A percentile compares a stretch with the other conserved stretches of the same genome.
These are phyloP conservation scores for Chloebia gouldiae DNA, from an alignment of 2,113 vertebrate genomes.

Conservation along the genomic window DNA sequence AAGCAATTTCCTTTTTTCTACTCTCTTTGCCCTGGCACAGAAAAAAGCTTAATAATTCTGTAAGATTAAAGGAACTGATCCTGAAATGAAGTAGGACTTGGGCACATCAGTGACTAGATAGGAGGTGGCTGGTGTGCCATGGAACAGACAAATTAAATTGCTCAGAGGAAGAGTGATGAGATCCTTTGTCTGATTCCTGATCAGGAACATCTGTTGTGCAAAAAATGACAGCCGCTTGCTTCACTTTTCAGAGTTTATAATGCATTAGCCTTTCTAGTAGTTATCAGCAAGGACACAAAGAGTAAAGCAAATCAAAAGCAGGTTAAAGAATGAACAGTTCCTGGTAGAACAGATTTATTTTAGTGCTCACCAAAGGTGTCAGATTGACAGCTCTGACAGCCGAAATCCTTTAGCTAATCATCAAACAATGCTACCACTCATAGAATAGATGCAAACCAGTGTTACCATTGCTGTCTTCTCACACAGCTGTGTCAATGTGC, in stretches of 20 bases:
- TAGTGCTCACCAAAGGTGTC: slow-evolving; percentile 20
- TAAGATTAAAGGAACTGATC: slow-evolving; percentile 38
- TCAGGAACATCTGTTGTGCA: slow-evolving; percentile 55
- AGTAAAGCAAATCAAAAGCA: slow-evolving; percentile 35
- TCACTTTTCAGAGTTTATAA: slow-evolving; percentile 12
- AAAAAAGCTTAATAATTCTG: slow-evolving; percentile 9
- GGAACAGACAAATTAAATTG: slow-evolving; percentile 30
- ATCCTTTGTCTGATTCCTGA: slow-evolving; percentile 43
- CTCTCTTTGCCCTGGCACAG: not conserved
- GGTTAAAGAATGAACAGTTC: not conserved
- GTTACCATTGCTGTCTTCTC: not conserved
- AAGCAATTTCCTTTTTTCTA: slow-evolving; percentile 24
- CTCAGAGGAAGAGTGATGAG: slow-evolving; percentile 4
- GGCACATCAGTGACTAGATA: not conserved
- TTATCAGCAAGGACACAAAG: not conserved
- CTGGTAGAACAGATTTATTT: slow-evolving; percentile 9
- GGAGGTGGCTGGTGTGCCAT: not conserved
- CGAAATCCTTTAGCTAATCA: not conserved
- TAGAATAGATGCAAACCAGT: not conserved
- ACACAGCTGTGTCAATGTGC: not conserved
- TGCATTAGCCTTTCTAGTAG: not conserved
- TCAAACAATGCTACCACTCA: slow-evolving; percentile 4
- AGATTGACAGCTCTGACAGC: slow-evolving; percentile 10
- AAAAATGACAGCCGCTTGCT: slow-evolving; percentile 2
- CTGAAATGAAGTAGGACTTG: slow-evolving; percentile 17